Conservation (phyloP, 2,888 invertebrate species). For the Myopa testacea region DNA sequence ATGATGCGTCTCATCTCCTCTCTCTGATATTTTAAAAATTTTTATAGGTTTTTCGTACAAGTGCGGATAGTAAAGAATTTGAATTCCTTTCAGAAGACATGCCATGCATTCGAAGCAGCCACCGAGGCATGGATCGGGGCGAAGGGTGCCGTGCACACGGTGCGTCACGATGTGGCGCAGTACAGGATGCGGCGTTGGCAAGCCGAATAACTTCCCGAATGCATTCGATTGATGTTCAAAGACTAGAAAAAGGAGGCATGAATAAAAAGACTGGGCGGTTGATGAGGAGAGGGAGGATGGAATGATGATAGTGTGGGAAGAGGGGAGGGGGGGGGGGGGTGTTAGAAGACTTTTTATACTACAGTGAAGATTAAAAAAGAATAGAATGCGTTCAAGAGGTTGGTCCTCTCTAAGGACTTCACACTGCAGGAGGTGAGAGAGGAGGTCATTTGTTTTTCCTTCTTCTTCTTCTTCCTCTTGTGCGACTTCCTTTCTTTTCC, state of each 20-base stretch:
- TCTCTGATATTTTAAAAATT: constrained; percentile 7
- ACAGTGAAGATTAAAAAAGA: not conserved
- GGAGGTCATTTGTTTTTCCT: not conserved
- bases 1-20: not conserved
- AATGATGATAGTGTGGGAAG: not conserved
- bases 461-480: not conserved
- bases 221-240: constrained; percentile 33
- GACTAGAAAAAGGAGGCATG: not conserved
- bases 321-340: too few relatives aligned
- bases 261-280: not conserved
- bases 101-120: constrained; percentile 20
- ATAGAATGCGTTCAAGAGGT: not conserved
- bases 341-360: not conserved
- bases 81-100: constrained; percentile 23
- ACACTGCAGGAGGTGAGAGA: not conserved
- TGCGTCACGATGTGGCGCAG: constrained; percentile 1
- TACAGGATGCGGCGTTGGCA: constrained; percentile 4
- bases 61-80: constrained; percentile 9
- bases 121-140: not conserved
- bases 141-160: not conserved
- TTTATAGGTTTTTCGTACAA: constrained; percentile 18
- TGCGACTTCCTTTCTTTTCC: not conserved
- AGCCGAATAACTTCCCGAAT: constrained; percentile 16
- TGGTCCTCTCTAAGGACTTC: not conserved
- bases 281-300: not conserved